A percentile compares a stretch with the other conserved stretches of the same genome.
These are phyloP conservation scores for Noctua janthe DNA, from an alignment of 2,888 invertebrate species.

Conservation along the genomic window DNA sequence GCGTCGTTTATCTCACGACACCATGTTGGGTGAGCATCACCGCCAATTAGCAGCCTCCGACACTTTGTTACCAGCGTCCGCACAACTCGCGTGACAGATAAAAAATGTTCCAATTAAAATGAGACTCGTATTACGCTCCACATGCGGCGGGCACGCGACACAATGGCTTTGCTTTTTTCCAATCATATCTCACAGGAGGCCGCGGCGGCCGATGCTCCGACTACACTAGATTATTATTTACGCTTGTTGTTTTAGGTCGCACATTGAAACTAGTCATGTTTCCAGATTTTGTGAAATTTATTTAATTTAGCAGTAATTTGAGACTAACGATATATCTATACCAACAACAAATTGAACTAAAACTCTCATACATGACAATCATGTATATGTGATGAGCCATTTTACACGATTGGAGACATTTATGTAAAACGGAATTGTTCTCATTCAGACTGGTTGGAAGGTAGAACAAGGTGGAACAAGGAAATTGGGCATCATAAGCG, in stretches of 20 bases:
- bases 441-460: conserved; percentile 69
- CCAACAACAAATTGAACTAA: conserved; percentile 9
- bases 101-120: conserved; percentile 83
- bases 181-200: conserved; percentile 69
- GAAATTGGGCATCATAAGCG: conserved; percentile 79
- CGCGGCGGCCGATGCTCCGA: conserved; percentile 41
- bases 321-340: conserved; percentile 3
- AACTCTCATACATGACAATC: background rate
- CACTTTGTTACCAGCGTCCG: conserved; percentile 72
- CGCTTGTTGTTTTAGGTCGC: conserved; percentile 28
- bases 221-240: conserved; percentile 37
- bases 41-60: conserved; percentile 77
- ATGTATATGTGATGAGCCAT: conserved; percentile 33
- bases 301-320: conserved; percentile 11
- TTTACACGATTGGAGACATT: conserved; percentile 35
- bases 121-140: conserved; percentile 79
- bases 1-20: conserved; percentile 71
- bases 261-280: background rate
- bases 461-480: conserved; percentile 49
- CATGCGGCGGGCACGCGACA: conserved; percentile 82
- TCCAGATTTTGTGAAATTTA: conserved; percentile 7
- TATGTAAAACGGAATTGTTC: conserved; percentile 68
- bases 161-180: conserved; percentile 76
- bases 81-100: conserved; percentile 79
- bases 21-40: conserved; percentile 74